Conservation (phyloP, 2,888 invertebrate species). For the Deladenus siricidicola region DNA sequence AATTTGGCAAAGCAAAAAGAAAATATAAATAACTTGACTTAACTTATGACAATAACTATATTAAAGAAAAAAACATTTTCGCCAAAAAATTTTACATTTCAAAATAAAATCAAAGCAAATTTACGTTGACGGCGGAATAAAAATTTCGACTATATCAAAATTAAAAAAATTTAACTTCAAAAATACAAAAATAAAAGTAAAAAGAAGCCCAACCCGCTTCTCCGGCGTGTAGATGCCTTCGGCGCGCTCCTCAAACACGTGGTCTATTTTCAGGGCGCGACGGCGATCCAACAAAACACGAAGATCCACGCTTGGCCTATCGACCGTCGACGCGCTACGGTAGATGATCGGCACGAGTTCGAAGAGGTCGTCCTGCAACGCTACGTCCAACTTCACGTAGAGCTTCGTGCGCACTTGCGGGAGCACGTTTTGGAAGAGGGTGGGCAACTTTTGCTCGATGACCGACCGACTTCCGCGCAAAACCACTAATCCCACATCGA, state of each 20-base stretch:
- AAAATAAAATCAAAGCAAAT: too few relatives aligned
- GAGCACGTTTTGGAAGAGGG: slow-evolving; percentile 1
- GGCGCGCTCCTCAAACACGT: slow-evolving; percentile 13
- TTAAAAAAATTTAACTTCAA: too few relatives aligned
- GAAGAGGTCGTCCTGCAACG: background rate
- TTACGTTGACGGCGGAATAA: too few relatives aligned
- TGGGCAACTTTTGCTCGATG: slow-evolving; percentile 9
- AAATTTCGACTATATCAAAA: too few relatives aligned
- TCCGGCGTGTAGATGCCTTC: too few relatives aligned
- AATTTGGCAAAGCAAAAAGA: too few relatives aligned
- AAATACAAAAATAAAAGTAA: too few relatives aligned
- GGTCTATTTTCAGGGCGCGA: slow-evolving; percentile 7
- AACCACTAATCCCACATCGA: slow-evolving; percentile 12
- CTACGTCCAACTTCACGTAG: slow-evolving; percentile 13
- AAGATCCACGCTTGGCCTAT: slow-evolving; percentile 8
- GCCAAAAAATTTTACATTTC: too few relatives aligned
- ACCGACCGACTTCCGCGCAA: slow-evolving; percentile 6
- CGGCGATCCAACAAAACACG: slow-evolving; percentile 9
- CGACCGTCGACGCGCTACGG: slow-evolving; percentile 1
- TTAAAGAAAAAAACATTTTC: too few relatives aligned
- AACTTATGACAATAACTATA: too few relatives aligned
- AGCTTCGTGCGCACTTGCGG: slow-evolving; percentile 8
- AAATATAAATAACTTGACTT: too few relatives aligned
- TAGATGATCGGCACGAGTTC: slow-evolving; percentile 13
- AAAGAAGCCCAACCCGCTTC: too few relatives aligned